phyloP scores from a whole-genome alignment of 2,797 vertebrate species.

The Vireo griseus region DNA sequence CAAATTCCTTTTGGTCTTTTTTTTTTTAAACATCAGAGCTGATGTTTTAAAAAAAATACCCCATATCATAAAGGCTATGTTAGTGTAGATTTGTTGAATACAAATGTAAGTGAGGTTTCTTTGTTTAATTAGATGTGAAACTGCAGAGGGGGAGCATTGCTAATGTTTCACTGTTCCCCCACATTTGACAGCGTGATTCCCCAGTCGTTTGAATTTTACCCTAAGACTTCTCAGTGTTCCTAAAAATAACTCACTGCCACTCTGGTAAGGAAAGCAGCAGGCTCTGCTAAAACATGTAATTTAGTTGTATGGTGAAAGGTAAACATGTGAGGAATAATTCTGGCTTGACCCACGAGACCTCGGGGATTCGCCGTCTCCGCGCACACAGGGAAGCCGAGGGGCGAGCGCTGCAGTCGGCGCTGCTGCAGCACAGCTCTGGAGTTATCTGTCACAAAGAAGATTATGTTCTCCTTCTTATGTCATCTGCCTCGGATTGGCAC shows the following conservation, averaged over 20 bases:
- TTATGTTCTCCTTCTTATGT: background rate
- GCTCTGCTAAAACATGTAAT: background rate
- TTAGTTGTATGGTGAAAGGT: background rate
- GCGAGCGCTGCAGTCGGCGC: background rate
- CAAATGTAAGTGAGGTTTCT: background rate
- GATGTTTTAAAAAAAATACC: too few species aligned
- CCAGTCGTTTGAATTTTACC: background rate
- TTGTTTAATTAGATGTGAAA: background rate
- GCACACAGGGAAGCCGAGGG: background rate
- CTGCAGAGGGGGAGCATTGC: background rate
- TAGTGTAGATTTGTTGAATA: background rate
- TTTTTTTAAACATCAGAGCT: background rate
- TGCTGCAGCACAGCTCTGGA: background rate
- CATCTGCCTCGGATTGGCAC: background rate
- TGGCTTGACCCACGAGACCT: background rate
- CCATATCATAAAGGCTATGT: background rate
- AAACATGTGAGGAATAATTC: background rate
- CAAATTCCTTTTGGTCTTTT: background rate
- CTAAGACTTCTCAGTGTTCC: background rate
- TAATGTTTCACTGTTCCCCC: background rate
- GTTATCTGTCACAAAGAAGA: constrained; percentile 1
- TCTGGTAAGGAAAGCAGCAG: background rate
- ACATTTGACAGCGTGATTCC: background rate
- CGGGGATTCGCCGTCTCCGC: background rate
- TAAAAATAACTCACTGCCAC: background rate